Conservation (phyloP, 2,888 invertebrate genomes). For the Auanema freiburgensis region DNA sequence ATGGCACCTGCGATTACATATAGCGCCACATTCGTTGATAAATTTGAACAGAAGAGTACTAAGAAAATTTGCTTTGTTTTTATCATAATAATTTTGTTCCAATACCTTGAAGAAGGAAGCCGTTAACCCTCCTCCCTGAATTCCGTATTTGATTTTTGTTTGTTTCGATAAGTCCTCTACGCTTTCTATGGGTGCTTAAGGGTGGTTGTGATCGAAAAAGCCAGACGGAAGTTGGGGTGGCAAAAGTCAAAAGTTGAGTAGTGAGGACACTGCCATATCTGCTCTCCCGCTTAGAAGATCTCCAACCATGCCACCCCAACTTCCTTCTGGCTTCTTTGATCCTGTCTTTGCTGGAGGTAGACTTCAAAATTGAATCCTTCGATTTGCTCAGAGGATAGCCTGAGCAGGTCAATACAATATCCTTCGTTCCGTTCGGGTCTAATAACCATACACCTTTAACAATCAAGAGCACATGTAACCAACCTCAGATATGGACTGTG, state of each 20-base stretch:
- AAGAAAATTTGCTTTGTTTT: constrained; percentile 18
- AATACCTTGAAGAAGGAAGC: constrained; percentile 39
- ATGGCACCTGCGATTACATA: constrained; percentile 79
- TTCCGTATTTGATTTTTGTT: constrained; percentile 89
- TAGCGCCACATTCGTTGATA: constrained; percentile 92
- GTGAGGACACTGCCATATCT: constrained; percentile 89
- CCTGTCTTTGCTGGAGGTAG: constrained; percentile 60
- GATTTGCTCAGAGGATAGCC: constrained; percentile 64
- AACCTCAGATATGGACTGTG: too few relatives aligned
- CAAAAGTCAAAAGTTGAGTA: constrained; percentile 93
- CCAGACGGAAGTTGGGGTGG: constrained; percentile 94
- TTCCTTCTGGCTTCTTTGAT: constrained; percentile 58
- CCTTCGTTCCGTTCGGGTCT: too few relatives aligned
- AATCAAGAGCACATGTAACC: too few relatives aligned
- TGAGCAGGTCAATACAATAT: constrained; percentile 67
- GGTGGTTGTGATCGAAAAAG: too few relatives aligned
- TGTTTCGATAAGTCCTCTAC: constrained; percentile 87
- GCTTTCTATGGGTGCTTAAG: constrained; percentile 88
- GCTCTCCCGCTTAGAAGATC: constrained; percentile 71
- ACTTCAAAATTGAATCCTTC: constrained; percentile 65
- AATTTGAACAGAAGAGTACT: constrained; percentile 83
- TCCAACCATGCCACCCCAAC: constrained; percentile 65
- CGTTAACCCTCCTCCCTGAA: constrained; percentile 72
- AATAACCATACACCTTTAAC: too few relatives aligned
- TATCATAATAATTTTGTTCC: not conserved